These are phyloP conservation scores for Anolis apletophallus DNA, from an alignment of 2,797 vertebrate genomes.

Conservation along the genomic window DNA sequence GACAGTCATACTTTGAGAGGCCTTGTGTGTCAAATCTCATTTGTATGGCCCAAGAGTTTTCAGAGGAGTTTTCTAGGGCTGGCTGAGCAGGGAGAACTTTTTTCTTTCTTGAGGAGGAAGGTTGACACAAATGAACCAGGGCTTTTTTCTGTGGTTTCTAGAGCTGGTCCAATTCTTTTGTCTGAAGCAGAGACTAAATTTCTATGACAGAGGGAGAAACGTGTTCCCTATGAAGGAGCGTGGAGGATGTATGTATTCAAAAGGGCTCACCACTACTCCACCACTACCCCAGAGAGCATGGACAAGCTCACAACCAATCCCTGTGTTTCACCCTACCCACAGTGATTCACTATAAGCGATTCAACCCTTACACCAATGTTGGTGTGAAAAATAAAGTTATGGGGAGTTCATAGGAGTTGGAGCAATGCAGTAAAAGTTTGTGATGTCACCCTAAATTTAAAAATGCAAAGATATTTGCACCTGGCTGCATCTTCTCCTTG, in stretches of 20 bases:
- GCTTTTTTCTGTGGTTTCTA: neutral
- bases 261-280: neutral
- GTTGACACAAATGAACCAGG: neutral
- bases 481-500: neutral
- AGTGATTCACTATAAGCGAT: too few relatives aligned
- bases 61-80: neutral
- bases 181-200: neutral
- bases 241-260: neutral
- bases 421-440: too few relatives aligned
- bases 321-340: too few relatives aligned
- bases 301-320: too few relatives aligned
- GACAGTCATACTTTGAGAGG: conserved; percentile 21
- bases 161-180: neutral
- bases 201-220: neutral
- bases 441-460: too few relatives aligned
- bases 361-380: too few relatives aligned
- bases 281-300: neutral
- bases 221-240: neutral
- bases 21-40: conserved; percentile 20
- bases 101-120: neutral
- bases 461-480: neutral
- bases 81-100: neutral
- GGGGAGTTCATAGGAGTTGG: too few relatives aligned
- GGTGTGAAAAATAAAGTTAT: too few relatives aligned
- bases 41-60: neutral